Evolutionary conservation across 2,113 vertebrate species (phyloP), one percentile per base, ranked within the genome.

Genomic region (Monopterus albus): DNA sequence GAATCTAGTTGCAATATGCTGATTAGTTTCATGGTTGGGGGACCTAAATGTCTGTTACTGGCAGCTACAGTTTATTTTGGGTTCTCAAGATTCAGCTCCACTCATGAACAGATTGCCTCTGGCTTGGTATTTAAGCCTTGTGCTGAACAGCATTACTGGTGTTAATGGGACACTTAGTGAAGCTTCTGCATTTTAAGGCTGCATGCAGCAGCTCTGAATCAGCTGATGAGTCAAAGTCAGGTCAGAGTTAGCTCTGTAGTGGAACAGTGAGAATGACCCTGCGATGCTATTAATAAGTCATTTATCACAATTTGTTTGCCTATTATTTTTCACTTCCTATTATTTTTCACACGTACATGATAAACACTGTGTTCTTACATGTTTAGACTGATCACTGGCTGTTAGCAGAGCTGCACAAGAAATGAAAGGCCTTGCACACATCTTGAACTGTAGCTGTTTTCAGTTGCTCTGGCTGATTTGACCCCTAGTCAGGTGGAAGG

Each of bases 1-100:
- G 33, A 69, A 82, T 84, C 71, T 66, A 80, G 78, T 75, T 57
- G 73, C 56, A 72, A 64, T 43, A 43, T 59, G 10, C 71, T 76
- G 60, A 85, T 84, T 84, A 63, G 78, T 67, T 87, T 81, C 77
- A 65, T 81, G 83, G 84, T 68, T 81, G 78, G 63, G 73, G 66
- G 75, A 78, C 65, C 66, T 80, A 38, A 85, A 89, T 75, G 73
- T 82, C 83, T 88, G 84, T 81, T 81, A 65, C 78, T 71, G 65
- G 85, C 82, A 85, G 82, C 85, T 78, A 84, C 82, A 84, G 80
- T 85, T 85, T 84, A 83, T 83, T 88, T 82, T 82, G 33, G 72
- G 72, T 81, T 83, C 63, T 78, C 42, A 6, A 68, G 72, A 85
- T 81, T 82, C 81, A 69, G 75, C 63, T 68, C 63, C 63, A 56